Evolutionary conservation across 2,113 vertebrate genomes (phyloP).

Genomic region (Carettochelys insculpta): DNA sequence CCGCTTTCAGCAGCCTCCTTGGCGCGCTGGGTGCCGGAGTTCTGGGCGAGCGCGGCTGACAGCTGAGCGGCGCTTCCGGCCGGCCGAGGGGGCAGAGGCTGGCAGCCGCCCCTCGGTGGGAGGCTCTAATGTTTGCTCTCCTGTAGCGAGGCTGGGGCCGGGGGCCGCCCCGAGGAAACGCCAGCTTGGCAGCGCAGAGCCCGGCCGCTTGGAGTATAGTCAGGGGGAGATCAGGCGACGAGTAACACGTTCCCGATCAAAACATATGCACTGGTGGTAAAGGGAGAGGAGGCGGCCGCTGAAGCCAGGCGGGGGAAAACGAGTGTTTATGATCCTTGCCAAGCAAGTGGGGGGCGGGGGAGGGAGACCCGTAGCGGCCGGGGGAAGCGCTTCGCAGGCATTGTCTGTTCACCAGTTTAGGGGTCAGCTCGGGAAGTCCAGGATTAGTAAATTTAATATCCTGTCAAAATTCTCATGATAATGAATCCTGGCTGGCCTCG

Average conservation of each 20-base stretch:
- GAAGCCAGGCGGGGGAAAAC: background rate
- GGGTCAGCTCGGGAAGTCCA: constrained; percentile 75
- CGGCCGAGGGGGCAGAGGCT: too few relatives aligned
- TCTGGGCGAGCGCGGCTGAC: background rate
- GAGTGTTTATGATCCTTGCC: accelerated
- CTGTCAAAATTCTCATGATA: constrained; percentile 80
- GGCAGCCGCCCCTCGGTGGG: too few relatives aligned
- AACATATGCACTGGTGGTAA: background rate
- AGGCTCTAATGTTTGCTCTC: too few relatives aligned
- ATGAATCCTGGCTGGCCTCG: constrained; percentile 65
- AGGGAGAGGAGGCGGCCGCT: background rate
- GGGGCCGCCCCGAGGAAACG: too few relatives aligned
- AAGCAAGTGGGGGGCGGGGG: background rate
- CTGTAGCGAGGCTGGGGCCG: too few relatives aligned
- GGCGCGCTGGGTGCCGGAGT: constrained; percentile 65
- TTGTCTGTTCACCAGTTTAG: constrained; percentile 58
- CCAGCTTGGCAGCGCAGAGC: too few relatives aligned
- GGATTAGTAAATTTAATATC: constrained; percentile 83
- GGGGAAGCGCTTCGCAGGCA: background rate
- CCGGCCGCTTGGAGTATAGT: background rate
- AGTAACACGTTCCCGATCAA: background rate
- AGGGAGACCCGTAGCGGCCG: background rate
- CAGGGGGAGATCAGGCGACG: background rate
- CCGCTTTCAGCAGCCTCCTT: constrained; percentile 83
- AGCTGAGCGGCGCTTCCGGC: background rate